Base-by-base conservation (phyloP, 2,888 invertebrate genomes). In the Mimas tiliae region DNA sequence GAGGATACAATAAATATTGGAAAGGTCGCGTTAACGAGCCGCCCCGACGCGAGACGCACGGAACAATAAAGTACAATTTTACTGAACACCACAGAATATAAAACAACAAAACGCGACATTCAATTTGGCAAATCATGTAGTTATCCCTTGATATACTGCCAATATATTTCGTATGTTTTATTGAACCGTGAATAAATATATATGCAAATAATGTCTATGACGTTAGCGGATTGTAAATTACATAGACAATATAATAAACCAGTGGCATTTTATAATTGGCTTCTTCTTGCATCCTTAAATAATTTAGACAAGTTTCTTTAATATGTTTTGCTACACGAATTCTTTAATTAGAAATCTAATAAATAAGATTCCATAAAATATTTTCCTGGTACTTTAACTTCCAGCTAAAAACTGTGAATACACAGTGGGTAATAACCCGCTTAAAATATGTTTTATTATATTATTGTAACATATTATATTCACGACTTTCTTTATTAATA, bases 21-120 rank as follows among this genome's bases (percentile, higher is more conserved):
- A 90, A 90, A 91, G 90, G 91, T 91, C 89, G 91, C 89, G 91
- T 91, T 92, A 92, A 92, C 91, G 90, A 91, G 90, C 85, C 84
- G 84, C 80, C 82, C 84, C 83, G 79, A 79, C 81, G 87, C 88
- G 84, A 87, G 87, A 86, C 81, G 84, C 82, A 83, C 80, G 87
- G 89, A 89, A 90, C 90, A 91, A 91, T 91, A 91, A 91, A 91
- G 86, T 85, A 86, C 87, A 80, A 85, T 84, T 88, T 86, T 82
- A 86, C 83, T 85, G 79, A 86, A 88, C 78, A 85, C 79, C 78
- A 82, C 84, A 82, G 82, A 84, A 86, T 83, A 84, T 79, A 87
- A 79, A 81, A 80, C 79, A 78, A 78, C 81, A 84, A 58, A 79
- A 82, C 78, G 77, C 78, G 79, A 77, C 74, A 76, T 80, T 78